A percentile compares a stretch with the other conserved stretches of the same genome.
phyloP scores from a whole-genome alignment of 2,113 vertebrate species.

The Promerops cafer region DNA sequence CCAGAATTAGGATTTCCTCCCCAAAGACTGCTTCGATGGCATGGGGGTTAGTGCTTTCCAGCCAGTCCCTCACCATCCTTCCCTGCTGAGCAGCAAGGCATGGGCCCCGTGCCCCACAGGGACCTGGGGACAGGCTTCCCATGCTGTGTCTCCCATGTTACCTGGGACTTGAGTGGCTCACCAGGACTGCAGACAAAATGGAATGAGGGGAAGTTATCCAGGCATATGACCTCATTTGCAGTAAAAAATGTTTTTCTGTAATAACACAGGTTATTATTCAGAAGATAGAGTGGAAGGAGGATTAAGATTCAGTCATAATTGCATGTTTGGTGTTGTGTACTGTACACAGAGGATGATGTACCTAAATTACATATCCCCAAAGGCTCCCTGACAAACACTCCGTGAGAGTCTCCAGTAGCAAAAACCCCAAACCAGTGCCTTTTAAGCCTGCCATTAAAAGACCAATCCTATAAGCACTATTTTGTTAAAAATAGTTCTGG shows the following conservation, averaged over 20 bases:
- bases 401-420: not conserved
- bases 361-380: not conserved
- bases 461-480: not conserved
- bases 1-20: not conserved
- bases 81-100: not conserved
- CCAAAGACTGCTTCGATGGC: not conserved
- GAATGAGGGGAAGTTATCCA: not conserved
- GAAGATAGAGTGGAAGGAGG: not conserved
- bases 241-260: not conserved
- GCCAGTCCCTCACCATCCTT: not conserved
- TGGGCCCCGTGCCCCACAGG: rapidly evolving
- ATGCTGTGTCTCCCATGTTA: rapidly evolving
- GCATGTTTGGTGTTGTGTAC: not conserved
- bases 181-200: not conserved
- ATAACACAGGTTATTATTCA: not conserved
- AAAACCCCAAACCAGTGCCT: not conserved
- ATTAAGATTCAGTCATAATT: not conserved
- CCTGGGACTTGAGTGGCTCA: not conserved
- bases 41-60: not conserved
- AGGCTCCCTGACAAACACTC: not conserved
- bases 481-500: not conserved
- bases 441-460: not conserved
- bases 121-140: rapidly evolving
- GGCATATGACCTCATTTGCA: not conserved
- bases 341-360: not conserved